Conservation (phyloP, 2,797 vertebrate species). For the Artibeus jamaicensis region DNA sequence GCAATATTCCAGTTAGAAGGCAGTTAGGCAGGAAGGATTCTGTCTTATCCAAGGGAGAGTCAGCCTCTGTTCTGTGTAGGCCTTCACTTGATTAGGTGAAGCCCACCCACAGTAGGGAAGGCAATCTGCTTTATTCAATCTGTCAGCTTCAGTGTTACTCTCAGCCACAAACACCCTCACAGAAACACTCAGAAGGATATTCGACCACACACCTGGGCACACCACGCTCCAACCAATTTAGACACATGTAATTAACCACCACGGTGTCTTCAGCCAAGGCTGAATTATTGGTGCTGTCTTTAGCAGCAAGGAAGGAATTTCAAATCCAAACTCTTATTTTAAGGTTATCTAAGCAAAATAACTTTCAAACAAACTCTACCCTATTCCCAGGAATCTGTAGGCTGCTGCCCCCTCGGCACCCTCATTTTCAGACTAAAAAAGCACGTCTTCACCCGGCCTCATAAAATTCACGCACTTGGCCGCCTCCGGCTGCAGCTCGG, state of each 20-base stretch:
- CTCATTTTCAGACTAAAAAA: background rate
- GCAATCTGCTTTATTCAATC: background rate
- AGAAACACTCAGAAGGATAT: background rate
- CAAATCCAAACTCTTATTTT: constrained; percentile 32
- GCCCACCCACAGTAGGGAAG: background rate
- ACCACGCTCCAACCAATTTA: background rate
- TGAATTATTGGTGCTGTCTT: background rate
- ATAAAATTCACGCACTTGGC: background rate
- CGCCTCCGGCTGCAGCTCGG: background rate
- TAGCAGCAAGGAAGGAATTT: background rate
- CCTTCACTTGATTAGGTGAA: background rate
- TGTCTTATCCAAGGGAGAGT: background rate
- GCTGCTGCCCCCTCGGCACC: background rate
- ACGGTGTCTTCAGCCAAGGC: background rate
- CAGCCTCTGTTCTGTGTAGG: background rate
- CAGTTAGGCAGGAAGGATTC: background rate
- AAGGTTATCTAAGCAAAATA: background rate
- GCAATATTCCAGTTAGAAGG: background rate
- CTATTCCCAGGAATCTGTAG: background rate
- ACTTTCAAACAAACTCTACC: background rate
- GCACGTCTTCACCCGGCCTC: background rate
- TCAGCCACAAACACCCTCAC: background rate
- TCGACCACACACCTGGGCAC: background rate
- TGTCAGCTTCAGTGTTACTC: background rate
- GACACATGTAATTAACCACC: background rate